Base-by-base conservation (phyloP, 2,888 invertebrate species). In the Pseudococcus longispinus region DNA sequence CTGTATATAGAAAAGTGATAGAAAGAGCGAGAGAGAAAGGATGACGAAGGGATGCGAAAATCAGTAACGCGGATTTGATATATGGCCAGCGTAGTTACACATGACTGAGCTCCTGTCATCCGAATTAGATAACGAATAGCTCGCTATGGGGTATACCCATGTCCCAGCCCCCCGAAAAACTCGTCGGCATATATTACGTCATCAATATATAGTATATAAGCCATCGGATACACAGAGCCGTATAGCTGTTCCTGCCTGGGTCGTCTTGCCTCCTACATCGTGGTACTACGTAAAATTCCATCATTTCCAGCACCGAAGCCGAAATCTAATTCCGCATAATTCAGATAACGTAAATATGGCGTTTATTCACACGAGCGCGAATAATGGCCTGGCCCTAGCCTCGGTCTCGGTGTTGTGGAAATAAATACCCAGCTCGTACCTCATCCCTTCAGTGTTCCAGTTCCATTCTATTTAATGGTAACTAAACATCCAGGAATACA, bases 81-180 rank as follows among this genome's bases (percentile, higher is more conserved):
- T 85, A 85, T 70, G 85, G 85, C 85, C 44, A 83, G 80, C 82
- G 80, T 80, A 87, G 87, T 82, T 87, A 87, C 87, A 82, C 87
- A 82, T 87, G 87, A 87, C 82, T 87, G 87, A 87, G 87, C 60
- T 82, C 82, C 87, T 82, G 87, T 87, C 87, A 87, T 82, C 87
- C 87, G 87, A 87, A 87, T 87, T 87, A 87, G 87, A 87, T 87
- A 87, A 87, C 87, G 87, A 74, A 87, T 82, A 82, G 87, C 70
- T 65, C 70, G 42, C 29, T 55, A n/a, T 60, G 23, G 37, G n/a
- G n/a, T 51, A 51, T 65, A 44, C 85, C 42, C 74, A 70, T 44
- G n/a, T 65, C 18, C 42, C 42, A 37, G n/a, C 74, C 20, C 74
- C 20, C 85, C 20, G 13, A 20, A 70, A 70, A 65, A 42, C 85